phyloP scores from a whole-genome alignment of 2,888 invertebrate species.

The Catocala sponsa region DNA sequence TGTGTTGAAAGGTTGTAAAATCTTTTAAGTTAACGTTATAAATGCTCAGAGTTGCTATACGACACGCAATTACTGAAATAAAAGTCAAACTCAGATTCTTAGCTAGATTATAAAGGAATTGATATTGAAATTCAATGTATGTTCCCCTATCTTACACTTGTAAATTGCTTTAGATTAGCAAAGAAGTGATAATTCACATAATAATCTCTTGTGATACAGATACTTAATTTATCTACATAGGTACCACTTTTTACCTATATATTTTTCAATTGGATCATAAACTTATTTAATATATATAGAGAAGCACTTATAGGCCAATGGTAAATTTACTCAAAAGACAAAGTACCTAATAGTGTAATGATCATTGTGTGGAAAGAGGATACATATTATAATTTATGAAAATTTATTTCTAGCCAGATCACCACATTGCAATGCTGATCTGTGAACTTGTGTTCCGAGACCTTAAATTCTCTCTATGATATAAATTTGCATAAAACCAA shows the following conservation, averaged over 20 bases:
- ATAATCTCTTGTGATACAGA: constrained; percentile 26
- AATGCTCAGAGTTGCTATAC: constrained; percentile 9
- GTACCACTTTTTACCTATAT: not conserved
- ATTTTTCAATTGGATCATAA: not conserved
- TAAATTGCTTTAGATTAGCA: constrained; percentile 38
- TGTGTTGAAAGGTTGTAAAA: constrained; percentile 10
- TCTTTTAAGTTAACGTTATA: not conserved
- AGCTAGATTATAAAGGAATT: constrained; percentile 21
- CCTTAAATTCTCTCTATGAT: not conserved
- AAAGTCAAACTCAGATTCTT: constrained; percentile 15
- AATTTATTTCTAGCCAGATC: not conserved
- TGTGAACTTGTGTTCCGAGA: constrained; percentile 8
- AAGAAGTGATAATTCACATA: constrained; percentile 31
- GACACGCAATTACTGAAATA: constrained; percentile 11
- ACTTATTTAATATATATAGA: not conserved
- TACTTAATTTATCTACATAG: constrained; percentile 4
- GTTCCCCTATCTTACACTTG: constrained; percentile 32
- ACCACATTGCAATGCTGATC: constrained; percentile 1
- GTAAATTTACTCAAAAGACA: too few species aligned
- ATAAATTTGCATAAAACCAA: not conserved
- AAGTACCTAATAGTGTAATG: too few species aligned
- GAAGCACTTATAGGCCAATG: too few species aligned
- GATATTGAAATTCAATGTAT: constrained; percentile 27
- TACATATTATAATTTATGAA: not conserved
- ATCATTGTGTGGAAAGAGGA: too few species aligned